Evolutionary conservation across 2,797 vertebrate genomes (phyloP).

Genomic region (Chelon labrosus): DNA sequence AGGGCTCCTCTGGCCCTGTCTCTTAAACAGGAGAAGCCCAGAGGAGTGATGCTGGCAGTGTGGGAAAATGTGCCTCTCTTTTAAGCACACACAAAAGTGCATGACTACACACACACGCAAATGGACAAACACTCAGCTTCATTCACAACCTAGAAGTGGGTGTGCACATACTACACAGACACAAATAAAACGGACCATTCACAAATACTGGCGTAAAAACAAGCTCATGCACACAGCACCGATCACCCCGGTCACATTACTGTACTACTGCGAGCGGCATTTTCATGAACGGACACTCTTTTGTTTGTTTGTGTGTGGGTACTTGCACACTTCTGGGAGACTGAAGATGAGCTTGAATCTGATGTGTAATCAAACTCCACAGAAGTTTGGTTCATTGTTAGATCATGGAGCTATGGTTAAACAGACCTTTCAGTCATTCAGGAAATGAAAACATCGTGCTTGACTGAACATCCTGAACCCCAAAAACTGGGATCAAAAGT

Average conservation of each 20-base stretch:
- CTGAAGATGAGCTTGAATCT: conserved; percentile 10
- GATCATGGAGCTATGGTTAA: neutral
- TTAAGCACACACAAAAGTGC: conserved; percentile 63
- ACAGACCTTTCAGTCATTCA: conserved; percentile 16
- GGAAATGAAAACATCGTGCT: conserved; percentile 2
- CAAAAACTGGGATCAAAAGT: conserved; percentile 20
- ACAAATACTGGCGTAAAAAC: conserved; percentile 14
- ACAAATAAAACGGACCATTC: conserved; percentile 51
- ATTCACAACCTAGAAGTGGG: conserved; percentile 63
- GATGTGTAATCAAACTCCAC: conserved; percentile 21
- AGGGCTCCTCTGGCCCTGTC: conserved; percentile 75
- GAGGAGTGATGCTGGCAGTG: conserved; percentile 86
- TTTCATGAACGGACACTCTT: conserved; percentile 50
- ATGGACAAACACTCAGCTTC: conserved; percentile 42
- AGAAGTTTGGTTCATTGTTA: conserved; percentile 7
- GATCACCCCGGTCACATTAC: neutral
- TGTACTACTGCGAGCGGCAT: conserved; percentile 39
- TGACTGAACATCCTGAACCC: conserved; percentile 19
- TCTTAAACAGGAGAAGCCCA: conserved; percentile 81
- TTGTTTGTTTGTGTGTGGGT: neutral
- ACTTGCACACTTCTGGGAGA: neutral
- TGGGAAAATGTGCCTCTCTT: conserved; percentile 87
- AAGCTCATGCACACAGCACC: conserved; percentile 20
- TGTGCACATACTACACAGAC: conserved; percentile 59
- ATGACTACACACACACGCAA: conserved; percentile 36